Base-by-base conservation (phyloP, 2,113 vertebrate genomes). In the Panthera tigris region DNA sequence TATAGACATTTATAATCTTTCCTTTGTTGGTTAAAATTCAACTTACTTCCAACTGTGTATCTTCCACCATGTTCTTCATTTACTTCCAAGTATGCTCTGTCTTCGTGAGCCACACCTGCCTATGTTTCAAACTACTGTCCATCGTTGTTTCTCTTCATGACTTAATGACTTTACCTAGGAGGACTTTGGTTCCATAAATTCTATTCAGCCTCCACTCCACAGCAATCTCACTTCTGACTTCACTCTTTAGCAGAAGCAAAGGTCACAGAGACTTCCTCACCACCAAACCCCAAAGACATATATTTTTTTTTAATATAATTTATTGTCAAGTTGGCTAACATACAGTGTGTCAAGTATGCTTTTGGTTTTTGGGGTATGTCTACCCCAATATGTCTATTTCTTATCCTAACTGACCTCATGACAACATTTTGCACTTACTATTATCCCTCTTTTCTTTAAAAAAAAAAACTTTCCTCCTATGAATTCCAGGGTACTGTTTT, bases 11-110 rank as follows among this genome's bases (percentile, higher is more conserved):
- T 79, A 78, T 31, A 21, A 82, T 45, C 57, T 86, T 91, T 57
- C 57, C 31, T 13, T 73, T 41, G 27, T 7, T 84, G 18, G 7
- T 74, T 92, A 90, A 94, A 96, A 93, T 71, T 95, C 27, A 95
- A 80, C 41, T 90, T 94, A 78, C 66, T 92, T 92, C 73, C 31
- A 94, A 23, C 23, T 92, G 39, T 95, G 5, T 76, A 39, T 61
- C 27, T 78, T 83, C 39, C 15, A 65, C 65, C 31, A 69, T 3
- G 74, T 65, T 91, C 45, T 12, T 91, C 94, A 89, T 36, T 94
- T 97, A 93, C 71, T 88, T 89, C 45, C 4, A 61, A 86, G 36
- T 3, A 87, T 21, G 25, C 12, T 82, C 52, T 68, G 5, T 73
- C 15, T 85, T 89, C 66, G 12, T 96, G 85, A 92, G 57, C 21